Base-by-base conservation (phyloP, 2,797 vertebrate species). In the Apogon hyalosoma region DNA sequence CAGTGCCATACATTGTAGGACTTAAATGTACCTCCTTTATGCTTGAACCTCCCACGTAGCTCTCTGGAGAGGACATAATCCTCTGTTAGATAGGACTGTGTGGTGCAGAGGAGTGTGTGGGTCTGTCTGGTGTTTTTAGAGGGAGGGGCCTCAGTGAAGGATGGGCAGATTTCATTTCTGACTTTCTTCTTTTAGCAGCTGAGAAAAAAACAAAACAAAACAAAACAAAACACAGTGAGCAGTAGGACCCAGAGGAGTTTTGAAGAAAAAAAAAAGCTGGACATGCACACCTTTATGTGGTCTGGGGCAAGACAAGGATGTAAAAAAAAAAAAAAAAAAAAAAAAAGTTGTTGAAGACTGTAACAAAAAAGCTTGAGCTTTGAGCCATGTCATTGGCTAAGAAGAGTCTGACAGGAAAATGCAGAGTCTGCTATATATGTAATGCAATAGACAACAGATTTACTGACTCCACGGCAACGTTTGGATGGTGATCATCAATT, bases 1-100 rank as follows among this genome's bases (percentile, higher is more conserved):
- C 86, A 93, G 93, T 91, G 91, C 88, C 83, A 75, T 80, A 92
- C 89, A 93, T 93, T 94, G 92, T 92, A 76, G 82, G 82, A 75
- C 69, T 78, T 78, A 64, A 74, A 71, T 81, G 76, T 80, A 69
- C 75, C 75, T 80, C 75, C 53, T 74, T 69, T 80, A 75, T 65
- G 76, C 59, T 75, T 50, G 73, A 73, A 82, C 77, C 85, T 78
- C 82, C 85, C 50, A 63, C 77, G 11, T 58, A 39, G 89, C 69
- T 68, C 80, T 71, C 63, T 51, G 79, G 75, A 85, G 82, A 63
- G 51, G 66, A 49, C 72, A 69, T 62, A 39, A 76, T 43, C 55
- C 41, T 57, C 45, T 57, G 72, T 77, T 80, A 62, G 69, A 66
- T n/a, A 11, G 57, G 52, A 68, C 40, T 62, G 63, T 69, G 74